Evolutionary conservation across 37 sponge, comb jelly and placozoan species (phyloP), one percentile per base, ranked within the genome.

Genomic region (Spongia lamella): DNA sequence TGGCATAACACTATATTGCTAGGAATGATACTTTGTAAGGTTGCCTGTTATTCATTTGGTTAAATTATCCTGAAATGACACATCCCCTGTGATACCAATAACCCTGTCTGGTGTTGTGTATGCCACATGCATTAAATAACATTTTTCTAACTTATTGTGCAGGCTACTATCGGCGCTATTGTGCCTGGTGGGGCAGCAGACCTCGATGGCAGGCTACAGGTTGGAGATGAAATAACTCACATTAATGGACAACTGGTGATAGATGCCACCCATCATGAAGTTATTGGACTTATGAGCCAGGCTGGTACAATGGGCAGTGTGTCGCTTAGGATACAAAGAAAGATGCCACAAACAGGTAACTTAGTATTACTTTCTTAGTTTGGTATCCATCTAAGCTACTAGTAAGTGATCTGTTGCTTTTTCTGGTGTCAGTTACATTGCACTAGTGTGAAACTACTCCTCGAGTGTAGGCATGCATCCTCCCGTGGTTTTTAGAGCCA

Each of bases 141-240:
- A 15, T 33, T 15, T 14, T 7, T 37, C 13, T 34, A 15, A 37
- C 35, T 60, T 27, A 22, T 38, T 71, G 55, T 38, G 1, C 26
- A 84, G 85, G 85, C 73, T 25, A 66, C 70, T 5, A 34, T 84
- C 51, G 85, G 85, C 9, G 57, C 79, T 14, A 78, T 84, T 39
- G 73, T 79, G n/a, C 56, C 84, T 11, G 84, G 84, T 36, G 79
- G 76, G 25, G 82, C 88, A 3, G 90, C 90, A 1, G 61, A 89
- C 47, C 57, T 74, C 21, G 84, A 81, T 70, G 84, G 84, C 11
- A 60, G 80, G 36, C 68, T 89, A 32, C 77, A 84, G 72, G 84
- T 85, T 24, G 86, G 86, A 7, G 86, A 85, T 64, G 86, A 85
- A 53, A 78, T 85, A 26, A 79, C 80, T 17, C 62, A 61, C 61